These are phyloP conservation scores for Lates calcarifer DNA, from an alignment of 2,113 vertebrate species.

Conservation along the genomic window DNA sequence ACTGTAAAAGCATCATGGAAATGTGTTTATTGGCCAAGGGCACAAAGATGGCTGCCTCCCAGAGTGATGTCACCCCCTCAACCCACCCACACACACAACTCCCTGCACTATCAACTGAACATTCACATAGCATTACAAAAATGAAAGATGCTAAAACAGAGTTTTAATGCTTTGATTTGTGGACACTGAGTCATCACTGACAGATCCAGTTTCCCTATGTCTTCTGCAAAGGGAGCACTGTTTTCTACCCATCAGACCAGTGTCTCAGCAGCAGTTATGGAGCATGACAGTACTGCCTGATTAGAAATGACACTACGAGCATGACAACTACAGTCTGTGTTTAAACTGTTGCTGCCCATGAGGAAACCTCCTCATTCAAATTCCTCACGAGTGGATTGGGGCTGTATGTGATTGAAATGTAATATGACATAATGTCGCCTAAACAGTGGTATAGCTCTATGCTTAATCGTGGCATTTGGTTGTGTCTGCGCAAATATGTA, in stretches of 20 bases:
- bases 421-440: slow-evolving; percentile 45
- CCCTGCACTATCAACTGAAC: slow-evolving; percentile 48
- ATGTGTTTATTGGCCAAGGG: slow-evolving; percentile 59
- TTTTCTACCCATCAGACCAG: slow-evolving; percentile 41
- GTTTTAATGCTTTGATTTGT: slow-evolving; percentile 55
- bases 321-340: slow-evolving; percentile 69
- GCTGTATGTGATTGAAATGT: slow-evolving; percentile 63
- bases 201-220: slow-evolving; percentile 32
- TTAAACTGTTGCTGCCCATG: slow-evolving; percentile 70
- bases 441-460: slow-evolving; percentile 30
- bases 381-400: slow-evolving; percentile 46
- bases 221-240: slow-evolving; percentile 27
- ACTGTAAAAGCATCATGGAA: slow-evolving; percentile 42
- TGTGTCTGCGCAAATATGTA: slow-evolving; percentile 29
- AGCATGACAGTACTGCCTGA: slow-evolving; percentile 53
- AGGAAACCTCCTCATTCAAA: slow-evolving; percentile 51
- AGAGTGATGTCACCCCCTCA: slow-evolving; percentile 58
- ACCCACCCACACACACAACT: neutral
- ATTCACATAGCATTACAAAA: slow-evolving; percentile 38
- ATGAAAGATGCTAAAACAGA: slow-evolving; percentile 43
- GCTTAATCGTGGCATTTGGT: slow-evolving; percentile 41
- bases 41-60: slow-evolving; percentile 68
- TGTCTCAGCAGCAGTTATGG: slow-evolving; percentile 43
- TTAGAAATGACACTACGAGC: slow-evolving; percentile 63
- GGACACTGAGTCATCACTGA: slow-evolving; percentile 58